A percentile compares a stretch with the other conserved stretches of the same genome.
Conservation (phyloP, 2,797 vertebrate species). For the Poeciliopsis gracilis region DNA sequence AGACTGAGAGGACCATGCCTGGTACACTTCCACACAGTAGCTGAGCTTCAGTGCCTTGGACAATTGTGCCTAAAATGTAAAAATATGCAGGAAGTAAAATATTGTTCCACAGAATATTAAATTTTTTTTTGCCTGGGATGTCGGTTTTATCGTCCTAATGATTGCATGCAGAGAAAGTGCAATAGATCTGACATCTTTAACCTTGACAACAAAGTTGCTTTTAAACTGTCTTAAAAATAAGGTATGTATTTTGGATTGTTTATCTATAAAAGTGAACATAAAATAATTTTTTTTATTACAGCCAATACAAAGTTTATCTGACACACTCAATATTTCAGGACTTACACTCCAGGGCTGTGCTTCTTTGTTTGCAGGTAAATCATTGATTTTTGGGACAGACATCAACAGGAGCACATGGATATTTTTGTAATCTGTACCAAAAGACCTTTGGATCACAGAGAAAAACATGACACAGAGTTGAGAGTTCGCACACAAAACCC, state of each 20-base stretch:
- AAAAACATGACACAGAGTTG: background rate
- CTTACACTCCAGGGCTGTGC: conserved; percentile 27
- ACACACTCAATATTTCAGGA: conserved; percentile 1
- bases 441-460: conserved; percentile 66
- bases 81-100: background rate
- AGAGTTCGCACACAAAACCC: background rate
- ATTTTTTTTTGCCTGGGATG: background rate
- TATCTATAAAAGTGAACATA: background rate
- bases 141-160: background rate
- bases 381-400: conserved; percentile 41
- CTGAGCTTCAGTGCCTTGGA: conserved; percentile 69
- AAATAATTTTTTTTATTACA: background rate
- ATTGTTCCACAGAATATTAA: background rate
- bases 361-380: conserved; percentile 9
- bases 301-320: background rate
- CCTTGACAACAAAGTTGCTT: background rate
- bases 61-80: conserved; percentile 58
- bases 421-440: conserved; percentile 77
- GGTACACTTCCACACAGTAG: conserved; percentile 82
- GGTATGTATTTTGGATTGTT: background rate
- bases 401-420: conserved; percentile 85
- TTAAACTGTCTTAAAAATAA: background rate
- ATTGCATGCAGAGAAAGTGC: background rate
- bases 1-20: conserved; percentile 77
- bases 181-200: background rate